A percentile compares a stretch with the other conserved stretches of the same genome.
Evolutionary conservation across 2,888 invertebrate species (phyloP).

Genomic region (Phragmatobia fuliginosa): DNA sequence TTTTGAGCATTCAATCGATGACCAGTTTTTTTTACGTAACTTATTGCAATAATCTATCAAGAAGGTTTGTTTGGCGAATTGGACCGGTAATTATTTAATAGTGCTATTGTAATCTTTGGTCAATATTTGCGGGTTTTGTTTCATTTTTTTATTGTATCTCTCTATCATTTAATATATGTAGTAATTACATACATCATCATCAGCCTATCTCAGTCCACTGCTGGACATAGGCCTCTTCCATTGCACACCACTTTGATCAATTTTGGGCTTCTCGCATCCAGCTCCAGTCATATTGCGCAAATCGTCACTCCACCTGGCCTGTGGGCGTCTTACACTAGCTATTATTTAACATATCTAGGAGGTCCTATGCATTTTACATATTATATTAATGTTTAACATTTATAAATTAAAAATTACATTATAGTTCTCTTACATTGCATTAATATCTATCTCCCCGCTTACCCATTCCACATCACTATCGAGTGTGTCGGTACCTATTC

Average conservation of each 20-base stretch:
- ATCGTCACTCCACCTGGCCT: too few species aligned
- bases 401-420: background rate
- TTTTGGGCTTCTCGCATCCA: too few species aligned
- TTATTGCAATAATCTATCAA: background rate
- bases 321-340: too few species aligned
- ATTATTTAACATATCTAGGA: background rate
- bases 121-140: background rate
- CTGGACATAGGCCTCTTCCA: too few species aligned
- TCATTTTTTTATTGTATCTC: background rate
- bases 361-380: background rate
- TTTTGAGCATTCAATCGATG: constrained; percentile 8
- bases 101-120: background rate
- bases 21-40: constrained; percentile 6
- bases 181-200: too few species aligned
- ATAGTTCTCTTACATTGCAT: background rate
- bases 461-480: constrained; percentile 41
- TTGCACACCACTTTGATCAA: too few species aligned
- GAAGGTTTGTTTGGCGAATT: background rate
- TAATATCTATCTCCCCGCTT: background rate
- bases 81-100: background rate
- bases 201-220: too few species aligned
- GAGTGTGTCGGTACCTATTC: constrained; percentile 62
- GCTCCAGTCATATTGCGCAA: too few species aligned
- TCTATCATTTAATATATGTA: too few species aligned
- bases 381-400: background rate